phyloP scores from a whole-genome alignment of 2,113 vertebrate genomes.

The Malurus elegans region DNA sequence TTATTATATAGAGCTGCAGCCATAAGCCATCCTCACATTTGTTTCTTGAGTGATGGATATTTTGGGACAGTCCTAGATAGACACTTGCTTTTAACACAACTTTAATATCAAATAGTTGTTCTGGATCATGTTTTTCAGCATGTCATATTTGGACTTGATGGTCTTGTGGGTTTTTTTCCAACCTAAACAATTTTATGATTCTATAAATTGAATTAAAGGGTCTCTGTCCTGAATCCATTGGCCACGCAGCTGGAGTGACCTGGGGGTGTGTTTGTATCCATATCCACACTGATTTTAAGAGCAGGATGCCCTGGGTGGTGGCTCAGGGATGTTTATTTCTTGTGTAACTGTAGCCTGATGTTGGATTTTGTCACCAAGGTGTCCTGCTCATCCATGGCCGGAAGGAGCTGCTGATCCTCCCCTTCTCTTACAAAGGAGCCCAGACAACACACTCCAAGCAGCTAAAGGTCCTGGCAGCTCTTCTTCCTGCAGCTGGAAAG shows the following conservation, averaged over 20 bases:
- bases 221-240: neutral
- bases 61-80: neutral
- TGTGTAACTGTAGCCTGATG: neutral
- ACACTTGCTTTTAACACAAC: neutral
- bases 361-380: neutral
- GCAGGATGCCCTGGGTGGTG: neutral
- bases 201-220: neutral
- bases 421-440: neutral
- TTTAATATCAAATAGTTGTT: neutral
- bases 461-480: neutral
- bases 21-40: neutral
- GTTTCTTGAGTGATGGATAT: neutral
- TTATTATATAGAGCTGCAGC: neutral
- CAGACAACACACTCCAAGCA: neutral
- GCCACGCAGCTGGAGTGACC: neutral
- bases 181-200: neutral
- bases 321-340: neutral
- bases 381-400: neutral
- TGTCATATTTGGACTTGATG: neutral
- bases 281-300: neutral
- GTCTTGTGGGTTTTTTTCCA: neutral
- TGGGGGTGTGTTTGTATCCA: neutral
- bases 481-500: neutral
- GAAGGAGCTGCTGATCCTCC: neutral
- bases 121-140: neutral